Evolutionary conservation across 2,888 invertebrate genomes (phyloP), one percentile per base, ranked within the genome.

Genomic region (Minunthozetes semirufus): DNA sequence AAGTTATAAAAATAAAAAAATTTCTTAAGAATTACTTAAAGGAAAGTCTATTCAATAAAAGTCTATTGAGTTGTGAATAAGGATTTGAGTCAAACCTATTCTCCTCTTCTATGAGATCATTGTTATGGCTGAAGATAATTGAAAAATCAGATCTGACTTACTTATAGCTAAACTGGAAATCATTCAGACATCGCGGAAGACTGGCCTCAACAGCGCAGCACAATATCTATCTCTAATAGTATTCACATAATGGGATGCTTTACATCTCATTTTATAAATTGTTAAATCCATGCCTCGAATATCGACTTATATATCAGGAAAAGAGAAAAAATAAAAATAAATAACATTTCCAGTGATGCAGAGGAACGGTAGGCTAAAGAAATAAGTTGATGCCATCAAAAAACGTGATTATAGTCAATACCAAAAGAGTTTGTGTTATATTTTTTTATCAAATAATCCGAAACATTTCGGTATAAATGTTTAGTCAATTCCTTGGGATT

Each of bases 261-360:
- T 50, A 50, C 50, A 50, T 50, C 50, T 50, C 50, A 50, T 50
- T 50, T 50, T 50, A 50, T 50, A 50, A 50, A 50, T 50, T 50
- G 50, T 50, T 50, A 50, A 50, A 50, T 50, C 50, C 50, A 50
- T 50, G n/a, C n/a, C 42, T 33, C 8, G 33, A 17, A 48, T 48
- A 48, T 48, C 17, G 15, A 48, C 15, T 48, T 48, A 33, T 17
- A 48, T 48, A 48, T 48, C 17, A 48, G 15, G 13, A 48, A 50
- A 4, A 50, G 17, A 19, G n/a, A 50, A 50, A 50, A 50, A 19
- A 50, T 50, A 50, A 19, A 17, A 19, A 19, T 19, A 50, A 50
- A 50, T 50, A 19, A 19, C 50, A 19, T 50, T 19, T 19, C 5
- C 50, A 50, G n/a, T n/a, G 42, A 33, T 33, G 42, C 9, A 42